Evolutionary conservation across 2,797 vertebrate genomes (phyloP).

Genomic region (Mionectes olivaceus): DNA sequence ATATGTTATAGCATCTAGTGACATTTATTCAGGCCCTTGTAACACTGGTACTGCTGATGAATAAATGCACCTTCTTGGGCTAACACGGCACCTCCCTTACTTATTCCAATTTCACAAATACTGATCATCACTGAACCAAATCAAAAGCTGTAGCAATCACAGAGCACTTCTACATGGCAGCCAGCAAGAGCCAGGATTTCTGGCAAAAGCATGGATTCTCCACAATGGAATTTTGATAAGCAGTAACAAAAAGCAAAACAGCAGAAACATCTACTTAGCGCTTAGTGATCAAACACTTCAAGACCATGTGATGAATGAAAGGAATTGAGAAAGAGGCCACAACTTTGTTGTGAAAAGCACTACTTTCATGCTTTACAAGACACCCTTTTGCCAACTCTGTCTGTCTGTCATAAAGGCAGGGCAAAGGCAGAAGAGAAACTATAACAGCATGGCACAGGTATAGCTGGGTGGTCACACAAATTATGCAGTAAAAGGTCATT

Average conservation of each 20-base stretch:
- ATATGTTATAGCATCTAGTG: neutral
- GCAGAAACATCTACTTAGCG: neutral
- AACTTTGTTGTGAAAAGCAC: neutral
- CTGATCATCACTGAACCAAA: neutral
- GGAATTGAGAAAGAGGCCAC: neutral
- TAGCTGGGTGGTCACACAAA: neutral
- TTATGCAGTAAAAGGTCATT: neutral
- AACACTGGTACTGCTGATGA: neutral
- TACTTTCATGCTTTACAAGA: neutral
- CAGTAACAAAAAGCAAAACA: neutral
- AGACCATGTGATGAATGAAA: neutral
- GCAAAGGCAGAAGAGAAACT: neutral
- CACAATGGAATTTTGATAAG: neutral
- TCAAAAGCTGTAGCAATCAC: neutral
- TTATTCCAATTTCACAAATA: neutral
- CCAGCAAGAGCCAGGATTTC: neutral
- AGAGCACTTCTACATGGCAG: neutral
- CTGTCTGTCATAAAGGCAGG: neutral
- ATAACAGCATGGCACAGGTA: neutral
- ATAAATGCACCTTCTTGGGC: neutral
- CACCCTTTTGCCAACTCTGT: neutral
- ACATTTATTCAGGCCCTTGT: neutral
- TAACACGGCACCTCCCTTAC: neutral
- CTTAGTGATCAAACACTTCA: neutral
- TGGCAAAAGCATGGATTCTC: neutral